Percentiles rank a stretch among this genome's conserved stretches.
Evolutionary conservation across 2,113 vertebrate genomes (phyloP).

Genomic region (Actenoides hombroni): DNA sequence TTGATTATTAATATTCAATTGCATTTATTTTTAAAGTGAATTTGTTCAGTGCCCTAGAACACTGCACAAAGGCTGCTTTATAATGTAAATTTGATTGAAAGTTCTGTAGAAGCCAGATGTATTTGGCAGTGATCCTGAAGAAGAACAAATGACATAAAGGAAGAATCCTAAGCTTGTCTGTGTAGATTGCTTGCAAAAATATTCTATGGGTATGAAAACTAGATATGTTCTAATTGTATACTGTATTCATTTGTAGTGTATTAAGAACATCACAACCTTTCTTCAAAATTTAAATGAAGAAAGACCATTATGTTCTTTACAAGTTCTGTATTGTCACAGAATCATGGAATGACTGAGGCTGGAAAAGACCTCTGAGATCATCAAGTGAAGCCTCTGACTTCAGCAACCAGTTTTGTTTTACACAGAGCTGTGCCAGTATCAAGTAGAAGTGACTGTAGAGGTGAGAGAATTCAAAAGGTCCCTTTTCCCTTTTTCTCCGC

Average conservation of each 20-base stretch:
- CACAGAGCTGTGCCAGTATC: background rate
- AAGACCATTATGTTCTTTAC: background rate
- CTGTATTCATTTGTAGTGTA: background rate
- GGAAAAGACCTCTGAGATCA: no score
- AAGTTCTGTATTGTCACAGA: background rate
- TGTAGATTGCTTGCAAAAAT: background rate
- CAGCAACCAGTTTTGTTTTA: background rate
- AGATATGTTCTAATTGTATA: background rate
- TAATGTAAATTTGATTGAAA: conserved; percentile 68
- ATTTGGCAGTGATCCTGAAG: conserved; percentile 20
- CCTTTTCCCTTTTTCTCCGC: background rate
- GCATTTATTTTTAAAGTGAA: conserved; percentile 57
- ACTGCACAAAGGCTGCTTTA: conserved; percentile 49
- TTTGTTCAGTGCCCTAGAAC: conserved; percentile 36
- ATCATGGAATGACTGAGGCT: no score
- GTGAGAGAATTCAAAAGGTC: background rate
- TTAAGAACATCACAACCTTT: background rate
- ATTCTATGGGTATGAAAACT: background rate
- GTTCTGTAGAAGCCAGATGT: conserved; percentile 8
- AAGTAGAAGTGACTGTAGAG: background rate
- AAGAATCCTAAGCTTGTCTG: background rate
- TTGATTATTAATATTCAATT: conserved; percentile 65
- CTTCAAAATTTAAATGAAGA: background rate
- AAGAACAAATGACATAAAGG: background rate
- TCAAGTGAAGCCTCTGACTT: background rate